Conservation (phyloP, 2,797 vertebrate species). For the Mionectes olivaceus region DNA sequence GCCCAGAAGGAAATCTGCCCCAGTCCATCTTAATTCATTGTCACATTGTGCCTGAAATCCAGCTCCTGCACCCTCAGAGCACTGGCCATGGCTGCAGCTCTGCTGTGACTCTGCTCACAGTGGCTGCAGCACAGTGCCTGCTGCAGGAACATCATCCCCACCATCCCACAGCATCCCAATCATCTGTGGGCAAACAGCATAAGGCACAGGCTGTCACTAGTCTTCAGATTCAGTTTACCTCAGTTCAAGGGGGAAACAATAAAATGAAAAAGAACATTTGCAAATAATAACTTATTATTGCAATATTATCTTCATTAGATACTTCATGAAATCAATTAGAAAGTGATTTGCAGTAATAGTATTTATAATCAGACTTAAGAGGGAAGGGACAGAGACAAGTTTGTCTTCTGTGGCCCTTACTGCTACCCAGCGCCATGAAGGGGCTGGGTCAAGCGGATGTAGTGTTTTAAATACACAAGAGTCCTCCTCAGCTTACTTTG, state of each 20-base stretch:
- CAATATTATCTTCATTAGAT: not conserved
- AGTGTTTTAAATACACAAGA: not conserved
- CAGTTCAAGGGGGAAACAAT: not conserved
- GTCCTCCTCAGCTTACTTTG: not conserved
- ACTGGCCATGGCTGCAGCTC: not conserved
- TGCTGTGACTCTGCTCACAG: not conserved
- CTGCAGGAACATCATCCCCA: not conserved
- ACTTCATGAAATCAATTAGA: not conserved
- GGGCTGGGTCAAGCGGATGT: not conserved
- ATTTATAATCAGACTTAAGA: not conserved
- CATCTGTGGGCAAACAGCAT: not conserved
- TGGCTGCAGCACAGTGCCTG: not conserved
- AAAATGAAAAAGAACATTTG: not conserved
- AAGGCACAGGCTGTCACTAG: not conserved
- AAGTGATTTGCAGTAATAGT: not conserved
- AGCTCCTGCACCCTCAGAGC: fast-evolving
- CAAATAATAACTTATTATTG: not conserved
- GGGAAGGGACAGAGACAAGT: not conserved
- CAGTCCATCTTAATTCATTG: too few relatives aligned
- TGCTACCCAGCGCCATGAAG: not conserved
- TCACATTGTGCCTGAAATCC: not conserved
- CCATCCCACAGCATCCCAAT: not conserved
- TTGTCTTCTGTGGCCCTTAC: not conserved
- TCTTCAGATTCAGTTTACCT: not conserved
- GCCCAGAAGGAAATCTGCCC: not conserved